Base-by-base conservation (phyloP, 1,140 invertebrate genomes). In the Bombus breviceps region DNA sequence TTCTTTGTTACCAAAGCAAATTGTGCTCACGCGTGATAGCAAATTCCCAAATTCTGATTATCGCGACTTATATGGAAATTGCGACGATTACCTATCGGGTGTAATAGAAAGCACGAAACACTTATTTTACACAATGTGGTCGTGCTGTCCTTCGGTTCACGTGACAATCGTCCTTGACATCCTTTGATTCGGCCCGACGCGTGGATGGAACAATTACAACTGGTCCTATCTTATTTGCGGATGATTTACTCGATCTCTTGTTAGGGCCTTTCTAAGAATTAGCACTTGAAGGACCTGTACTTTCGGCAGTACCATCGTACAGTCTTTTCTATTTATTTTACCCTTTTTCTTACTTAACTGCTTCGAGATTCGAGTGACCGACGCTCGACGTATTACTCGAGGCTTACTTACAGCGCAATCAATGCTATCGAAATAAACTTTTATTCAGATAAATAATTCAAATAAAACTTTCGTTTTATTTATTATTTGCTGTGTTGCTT, bases 201-300 rank as follows among this genome's bases (percentile, higher is more conserved):
- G 41, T 59, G 62, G 62, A 83, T 34, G 76, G 81, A 91, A 90
- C 89, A 89, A 90, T 91, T 88, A 89, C 78, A 92, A 91, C 83
- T 64, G 77, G 78, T 86, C 86, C 85, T 89, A 88, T 81, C 59
- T 85, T 86, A 86, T 91, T 92, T 85, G 80, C 62, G 15, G 57
- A 92, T 90, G 88, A 91, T 90, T 90, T 86, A 92, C 88, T 90
- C 83, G 82, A 81, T 62, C 82, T 88, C 68, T 86, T 43, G 68
- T 43, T 73, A 59, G 68, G 81, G 68, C 78, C 64, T 83, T 86
- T n/a, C 57, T 68, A 73, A 64, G 74, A 75, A 86, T 86, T 86
- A 83, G 74, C 81, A 73, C 85, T 66, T 39, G 57, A 77, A 34
- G 74, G 64, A 68, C 66, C 25, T 41, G 64, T n/a, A 13, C 62